phyloP scores from a whole-genome alignment of 2,113 vertebrate genomes.

The Ramphastos sulfuratus region DNA sequence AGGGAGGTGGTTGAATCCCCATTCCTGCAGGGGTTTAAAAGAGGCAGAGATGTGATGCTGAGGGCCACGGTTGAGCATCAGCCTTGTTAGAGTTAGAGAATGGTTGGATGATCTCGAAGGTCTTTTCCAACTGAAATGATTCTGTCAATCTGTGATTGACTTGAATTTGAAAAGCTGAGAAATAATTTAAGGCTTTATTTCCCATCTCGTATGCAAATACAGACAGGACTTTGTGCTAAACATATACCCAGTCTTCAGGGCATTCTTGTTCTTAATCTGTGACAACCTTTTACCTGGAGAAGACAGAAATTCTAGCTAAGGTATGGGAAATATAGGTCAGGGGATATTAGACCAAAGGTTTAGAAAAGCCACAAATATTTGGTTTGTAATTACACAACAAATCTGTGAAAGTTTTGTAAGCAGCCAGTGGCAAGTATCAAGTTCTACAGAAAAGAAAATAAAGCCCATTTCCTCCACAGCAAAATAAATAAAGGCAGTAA shows the following conservation, averaged over 20 bases:
- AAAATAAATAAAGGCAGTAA: conserved; percentile 37
- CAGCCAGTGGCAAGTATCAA: background rate
- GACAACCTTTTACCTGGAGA: conserved; percentile 10
- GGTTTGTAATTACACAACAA: conserved; percentile 10
- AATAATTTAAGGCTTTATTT: background rate
- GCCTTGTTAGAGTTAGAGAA: too few relatives aligned
- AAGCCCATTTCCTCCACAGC: background rate
- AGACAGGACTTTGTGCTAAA: background rate
- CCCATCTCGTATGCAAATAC: background rate
- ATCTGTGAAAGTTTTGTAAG: conserved; percentile 50
- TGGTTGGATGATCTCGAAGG: too few relatives aligned
- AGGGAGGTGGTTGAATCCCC: too few relatives aligned
- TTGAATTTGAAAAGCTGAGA: background rate
- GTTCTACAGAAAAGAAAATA: conserved; percentile 42
- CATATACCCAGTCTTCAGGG: background rate
- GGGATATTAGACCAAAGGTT: background rate
- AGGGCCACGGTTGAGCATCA: too few relatives aligned
- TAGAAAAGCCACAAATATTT: conserved; percentile 30
- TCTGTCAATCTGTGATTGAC: background rate
- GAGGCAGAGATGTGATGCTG: too few relatives aligned
- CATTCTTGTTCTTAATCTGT: background rate
- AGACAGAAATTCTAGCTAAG: background rate
- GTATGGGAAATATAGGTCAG: background rate
- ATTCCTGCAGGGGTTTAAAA: too few relatives aligned
- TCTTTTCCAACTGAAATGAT: too few relatives aligned